Base-by-base conservation (phyloP, 2,113 vertebrate species). In the Gobius niger region DNA sequence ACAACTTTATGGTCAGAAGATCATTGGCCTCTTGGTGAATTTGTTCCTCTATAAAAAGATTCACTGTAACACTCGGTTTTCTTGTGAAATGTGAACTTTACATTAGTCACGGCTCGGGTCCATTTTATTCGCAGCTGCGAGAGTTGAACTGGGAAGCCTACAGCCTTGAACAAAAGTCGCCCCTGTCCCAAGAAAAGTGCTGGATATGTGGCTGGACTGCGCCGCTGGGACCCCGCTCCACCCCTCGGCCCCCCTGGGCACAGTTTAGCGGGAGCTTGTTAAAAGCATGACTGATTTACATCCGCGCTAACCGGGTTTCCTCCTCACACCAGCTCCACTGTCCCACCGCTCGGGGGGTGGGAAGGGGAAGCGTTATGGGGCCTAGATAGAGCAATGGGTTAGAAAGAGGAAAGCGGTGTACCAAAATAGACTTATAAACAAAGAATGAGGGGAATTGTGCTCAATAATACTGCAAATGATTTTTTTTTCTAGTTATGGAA, bases 251-350 rank as follows among this genome's bases (percentile, higher is more conserved):
- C 86, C 85, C 80, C 77, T 14, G 76, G 85, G 78, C 77, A 80
- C 84, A 80, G 82, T 89, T 82, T 80, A 84, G 78, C 67, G 4
- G 87, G 77, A 65, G 77, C 61, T 72, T 84, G 85, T 84, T 83
- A 86, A 91, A 91, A 84, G 76, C 88, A 76, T 87, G 88, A 86
- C 87, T 88, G 89, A 90, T 90, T 89, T 91, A 90, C 87, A 90
- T 88, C 87, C 76, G 67, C 40, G 47, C 79, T 86, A 84, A 78
- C 78, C 41, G 74, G 77, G 77, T 82, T 87, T 89, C 83, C 69
- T 44, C 80, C 63, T 80, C 85, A 69, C 73, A 34, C 24, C 24
- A 84, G 69, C 49, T 6, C 75, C 81, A 19, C 73, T 71, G 16
- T 81, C 65, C 41, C 51, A 64, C 63, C 72, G 73, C 59, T 79